Conservation (phyloP, 1,140 invertebrate species). For the Pollicipes pollicipes region DNA sequence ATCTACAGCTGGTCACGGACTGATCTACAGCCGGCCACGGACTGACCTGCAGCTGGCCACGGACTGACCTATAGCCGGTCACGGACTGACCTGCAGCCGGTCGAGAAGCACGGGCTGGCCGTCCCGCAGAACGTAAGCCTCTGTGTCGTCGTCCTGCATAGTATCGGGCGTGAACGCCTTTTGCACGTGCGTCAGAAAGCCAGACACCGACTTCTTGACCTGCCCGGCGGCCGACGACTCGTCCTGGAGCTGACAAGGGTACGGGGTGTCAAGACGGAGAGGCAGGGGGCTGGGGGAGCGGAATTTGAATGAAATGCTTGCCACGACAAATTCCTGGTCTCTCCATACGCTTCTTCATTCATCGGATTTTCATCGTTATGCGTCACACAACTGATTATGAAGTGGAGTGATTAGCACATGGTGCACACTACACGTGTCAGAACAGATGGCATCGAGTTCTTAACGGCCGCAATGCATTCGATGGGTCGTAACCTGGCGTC, state of each 20-base stretch:
- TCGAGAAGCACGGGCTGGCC: constrained; percentile 22
- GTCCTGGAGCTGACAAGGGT: constrained; percentile 24
- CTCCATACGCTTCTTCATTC: neutral
- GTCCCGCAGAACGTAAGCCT: constrained; percentile 22
- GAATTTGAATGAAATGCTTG: neutral
- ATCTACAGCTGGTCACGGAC: neutral
- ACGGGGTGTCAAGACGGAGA: no score
- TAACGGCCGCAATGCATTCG: no score
- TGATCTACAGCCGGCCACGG: constrained; percentile 22
- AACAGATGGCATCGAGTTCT: no score
- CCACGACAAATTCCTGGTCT: neutral
- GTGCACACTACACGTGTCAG: neutral
- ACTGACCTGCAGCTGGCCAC: no score
- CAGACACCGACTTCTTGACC: constrained; percentile 26
- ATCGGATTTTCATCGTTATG: neutral
- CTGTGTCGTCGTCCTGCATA: constrained; percentile 25
- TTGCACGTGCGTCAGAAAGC: constrained; percentile 27
- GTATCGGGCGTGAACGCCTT: constrained; percentile 27
- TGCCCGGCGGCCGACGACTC: constrained; percentile 24
- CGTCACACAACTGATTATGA: neutral
- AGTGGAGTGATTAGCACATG: constrained; percentile 3
- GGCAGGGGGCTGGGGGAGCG: no score
- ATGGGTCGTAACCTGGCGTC: no score
- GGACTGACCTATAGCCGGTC: no score
- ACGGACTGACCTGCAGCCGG: constrained; percentile 20